A percentile compares a stretch with the other conserved stretches of the same genome.
These are phyloP conservation scores for Agrochola macilenta DNA, from an alignment of 2,888 invertebrate species.

Conservation along the genomic window DNA sequence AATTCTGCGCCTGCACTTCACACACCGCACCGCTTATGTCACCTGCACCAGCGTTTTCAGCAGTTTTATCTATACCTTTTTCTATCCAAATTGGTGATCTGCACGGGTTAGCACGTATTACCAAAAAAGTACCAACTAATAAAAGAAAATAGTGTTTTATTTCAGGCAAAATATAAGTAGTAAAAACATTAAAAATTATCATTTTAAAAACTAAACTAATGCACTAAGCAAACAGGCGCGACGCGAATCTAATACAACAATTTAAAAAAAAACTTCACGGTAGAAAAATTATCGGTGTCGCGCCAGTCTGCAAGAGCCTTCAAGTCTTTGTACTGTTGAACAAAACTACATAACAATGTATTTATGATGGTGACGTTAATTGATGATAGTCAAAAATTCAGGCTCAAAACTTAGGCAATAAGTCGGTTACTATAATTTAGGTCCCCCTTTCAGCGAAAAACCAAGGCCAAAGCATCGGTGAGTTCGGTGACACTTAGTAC, in stretches of 20 bases:
- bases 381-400: not conserved
- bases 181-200: no score
- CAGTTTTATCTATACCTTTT: not conserved
- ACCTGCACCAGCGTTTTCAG: not conserved
- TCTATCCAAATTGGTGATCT: not conserved
- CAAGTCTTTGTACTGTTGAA: not conserved
- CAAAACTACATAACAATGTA: not conserved
- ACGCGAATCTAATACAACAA: no score
- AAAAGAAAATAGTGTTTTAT: no score
- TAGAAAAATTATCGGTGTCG: no score
- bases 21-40: not conserved
- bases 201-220: no score
- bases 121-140: not conserved
- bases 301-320: no score
- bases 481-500: slow-evolving; percentile 40
- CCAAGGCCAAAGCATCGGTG: no score
- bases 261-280: no score
- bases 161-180: no score
- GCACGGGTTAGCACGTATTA: not conserved
- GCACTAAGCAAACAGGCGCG: no score
- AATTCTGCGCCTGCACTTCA: no score
- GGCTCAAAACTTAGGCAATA: no score
- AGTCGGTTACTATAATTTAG: not conserved
- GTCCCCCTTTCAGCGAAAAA: slow-evolving; percentile 2
- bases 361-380: not conserved